phyloP scores from a whole-genome alignment of 2,888 invertebrate genomes.

The Strigamia crassipes region DNA sequence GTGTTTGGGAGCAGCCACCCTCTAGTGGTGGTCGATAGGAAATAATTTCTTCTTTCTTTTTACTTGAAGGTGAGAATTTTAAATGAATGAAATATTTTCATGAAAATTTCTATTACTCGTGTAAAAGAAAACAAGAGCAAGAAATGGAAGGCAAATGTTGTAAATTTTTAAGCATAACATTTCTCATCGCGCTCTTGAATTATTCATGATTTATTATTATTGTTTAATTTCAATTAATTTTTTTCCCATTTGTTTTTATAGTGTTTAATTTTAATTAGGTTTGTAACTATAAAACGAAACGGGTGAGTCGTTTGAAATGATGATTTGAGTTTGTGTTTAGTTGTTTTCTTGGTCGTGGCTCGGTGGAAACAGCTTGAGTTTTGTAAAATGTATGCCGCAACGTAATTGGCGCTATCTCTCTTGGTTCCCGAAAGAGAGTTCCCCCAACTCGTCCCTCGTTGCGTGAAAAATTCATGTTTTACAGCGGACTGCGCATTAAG shows the following conservation, averaged over 20 bases:
- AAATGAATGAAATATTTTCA: not conserved
- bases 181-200: not conserved
- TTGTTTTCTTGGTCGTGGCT: not conserved
- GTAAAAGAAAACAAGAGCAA: not conserved
- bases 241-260: too few relatives aligned
- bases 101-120: not conserved
- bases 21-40: conserved; percentile 12
- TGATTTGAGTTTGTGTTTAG: not conserved
- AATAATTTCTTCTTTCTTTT: not conserved
- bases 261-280: not conserved
- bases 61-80: not conserved
- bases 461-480: conserved; percentile 21
- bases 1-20: not conserved
- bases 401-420: conserved; percentile 16
- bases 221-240: not conserved
- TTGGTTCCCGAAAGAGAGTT: not conserved
- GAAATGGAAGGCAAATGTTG: not conserved
- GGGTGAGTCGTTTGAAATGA: not conserved
- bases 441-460: conserved; percentile 8
- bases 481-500: conserved; percentile 21
- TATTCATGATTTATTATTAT: conserved; percentile 2
- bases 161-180: not conserved
- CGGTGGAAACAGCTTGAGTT: conserved; percentile 5
- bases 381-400: not conserved
- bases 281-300: not conserved